phyloP scores from a whole-genome alignment of 2,113 vertebrate genomes.

The Dipodomys spectabilis region DNA sequence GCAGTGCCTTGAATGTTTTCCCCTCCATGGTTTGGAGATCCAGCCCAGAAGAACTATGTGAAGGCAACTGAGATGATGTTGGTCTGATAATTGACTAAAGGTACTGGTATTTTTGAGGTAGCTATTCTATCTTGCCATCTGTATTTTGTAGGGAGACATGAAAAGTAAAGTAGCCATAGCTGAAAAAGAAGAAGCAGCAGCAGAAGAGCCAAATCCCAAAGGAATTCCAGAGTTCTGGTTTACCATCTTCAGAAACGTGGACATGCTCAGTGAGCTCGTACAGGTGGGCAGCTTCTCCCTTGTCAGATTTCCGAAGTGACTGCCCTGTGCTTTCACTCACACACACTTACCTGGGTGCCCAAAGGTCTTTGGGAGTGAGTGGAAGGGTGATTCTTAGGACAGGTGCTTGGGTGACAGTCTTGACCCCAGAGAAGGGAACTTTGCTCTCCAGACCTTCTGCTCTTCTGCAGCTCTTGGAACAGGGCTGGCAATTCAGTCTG shows the following conservation, averaged over 20 bases:
- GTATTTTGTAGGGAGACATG: slow-evolving; percentile 89
- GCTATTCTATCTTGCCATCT: background rate
- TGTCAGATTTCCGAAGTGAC: background rate
- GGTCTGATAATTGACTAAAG: no score
- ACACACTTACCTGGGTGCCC: background rate
- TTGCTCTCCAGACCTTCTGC: background rate
- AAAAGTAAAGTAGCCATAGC: slow-evolving; percentile 93
- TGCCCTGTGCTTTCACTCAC: background rate
- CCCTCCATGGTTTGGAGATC: background rate
- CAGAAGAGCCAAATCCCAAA: slow-evolving; percentile 89
- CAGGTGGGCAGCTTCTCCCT: slow-evolving; percentile 87
- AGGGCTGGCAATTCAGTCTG: no score
- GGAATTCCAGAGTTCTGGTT: slow-evolving; percentile 99
- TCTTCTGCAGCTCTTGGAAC: background rate
- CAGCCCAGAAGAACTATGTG: fast-evolving
- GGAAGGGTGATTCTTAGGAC: background rate
- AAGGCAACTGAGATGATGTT: no score
- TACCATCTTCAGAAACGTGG: slow-evolving; percentile 97
- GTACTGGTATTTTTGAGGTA: background rate
- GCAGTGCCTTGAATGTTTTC: background rate
- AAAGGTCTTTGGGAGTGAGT: fast-evolving
- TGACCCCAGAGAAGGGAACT: background rate
- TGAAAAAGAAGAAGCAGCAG: slow-evolving; percentile 89
- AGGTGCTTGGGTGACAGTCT: fast-evolving
- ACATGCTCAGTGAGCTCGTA: slow-evolving; percentile 97